A percentile compares a stretch with the other conserved stretches of the same genome.
Conservation (phyloP, 2,113 vertebrate species). For the Callospermophilus lateralis region DNA sequence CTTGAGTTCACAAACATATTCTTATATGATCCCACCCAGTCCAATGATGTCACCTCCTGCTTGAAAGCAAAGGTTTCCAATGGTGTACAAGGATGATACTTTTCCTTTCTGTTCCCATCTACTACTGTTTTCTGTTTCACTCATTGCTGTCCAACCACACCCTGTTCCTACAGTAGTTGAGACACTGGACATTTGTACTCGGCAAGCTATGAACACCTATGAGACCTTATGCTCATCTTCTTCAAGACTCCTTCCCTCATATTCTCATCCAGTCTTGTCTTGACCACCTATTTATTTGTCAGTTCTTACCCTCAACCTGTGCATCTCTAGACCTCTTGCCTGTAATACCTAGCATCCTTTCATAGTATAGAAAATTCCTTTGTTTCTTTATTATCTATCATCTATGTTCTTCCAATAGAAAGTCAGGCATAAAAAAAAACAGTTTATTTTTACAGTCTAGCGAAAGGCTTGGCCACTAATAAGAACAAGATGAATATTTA, state of each 20-base stretch:
- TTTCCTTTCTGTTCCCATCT: background rate
- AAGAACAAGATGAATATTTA: background rate
- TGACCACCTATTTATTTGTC: background rate
- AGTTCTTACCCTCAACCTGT: background rate
- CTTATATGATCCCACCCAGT: background rate
- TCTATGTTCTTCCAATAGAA: background rate
- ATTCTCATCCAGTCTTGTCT: background rate
- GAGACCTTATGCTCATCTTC: background rate
- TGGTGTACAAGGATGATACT: background rate
- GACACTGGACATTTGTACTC: background rate
- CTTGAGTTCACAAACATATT: background rate
- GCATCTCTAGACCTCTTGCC: fast-evolving
- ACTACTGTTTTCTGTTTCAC: too few species aligned
- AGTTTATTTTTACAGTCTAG: background rate
- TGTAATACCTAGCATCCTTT: background rate
- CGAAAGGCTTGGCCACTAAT: background rate
- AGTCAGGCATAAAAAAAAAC: background rate
- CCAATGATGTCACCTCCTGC: background rate
- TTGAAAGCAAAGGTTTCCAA: background rate
- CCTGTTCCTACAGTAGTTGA: background rate
- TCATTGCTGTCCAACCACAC: background rate
- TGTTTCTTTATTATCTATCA: background rate
- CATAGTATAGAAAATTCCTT: background rate
- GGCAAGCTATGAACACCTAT: background rate
- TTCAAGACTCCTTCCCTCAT: background rate